A percentile compares a stretch with the other conserved stretches of the same genome.
Conservation (phyloP, 37 sponge, comb jelly and placozoan species). For the Cliona cf. orientalis region DNA sequence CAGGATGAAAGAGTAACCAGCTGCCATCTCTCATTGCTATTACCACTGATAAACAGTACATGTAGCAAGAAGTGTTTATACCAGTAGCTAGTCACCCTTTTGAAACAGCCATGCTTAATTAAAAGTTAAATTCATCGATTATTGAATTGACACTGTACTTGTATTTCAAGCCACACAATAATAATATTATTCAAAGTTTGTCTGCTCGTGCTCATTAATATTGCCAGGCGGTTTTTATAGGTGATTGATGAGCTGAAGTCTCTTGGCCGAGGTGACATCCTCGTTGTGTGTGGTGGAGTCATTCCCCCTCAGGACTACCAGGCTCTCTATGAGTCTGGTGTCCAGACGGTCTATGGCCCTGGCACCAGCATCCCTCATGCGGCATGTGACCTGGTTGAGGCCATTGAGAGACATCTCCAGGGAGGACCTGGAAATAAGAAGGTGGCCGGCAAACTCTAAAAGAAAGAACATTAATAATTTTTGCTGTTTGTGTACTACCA, state of each 20-base stretch:
- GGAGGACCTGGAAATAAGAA: neutral
- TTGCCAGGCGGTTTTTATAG: too few species aligned
- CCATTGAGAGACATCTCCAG: slow-evolving; percentile 39
- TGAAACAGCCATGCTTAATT: too few species aligned
- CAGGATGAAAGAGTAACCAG: slow-evolving; percentile 45
- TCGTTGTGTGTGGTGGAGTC: slow-evolving; percentile 96
- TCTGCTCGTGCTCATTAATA: too few species aligned
- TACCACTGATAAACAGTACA: neutral
- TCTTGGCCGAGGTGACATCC: slow-evolving; percentile 80
- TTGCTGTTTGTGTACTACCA: too few species aligned
- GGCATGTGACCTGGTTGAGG: slow-evolving; percentile 65
- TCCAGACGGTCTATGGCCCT: slow-evolving; percentile 92
- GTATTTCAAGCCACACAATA: too few species aligned
- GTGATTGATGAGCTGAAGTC: slow-evolving; percentile 86
- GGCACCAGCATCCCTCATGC: slow-evolving; percentile 76
- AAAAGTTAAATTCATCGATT: too few species aligned
- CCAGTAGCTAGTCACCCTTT: too few species aligned
- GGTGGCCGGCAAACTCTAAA: too few species aligned
- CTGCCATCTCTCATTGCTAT: neutral
- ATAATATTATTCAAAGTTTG: too few species aligned
- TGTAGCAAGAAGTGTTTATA: too few species aligned
- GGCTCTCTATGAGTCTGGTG: slow-evolving; percentile 79
- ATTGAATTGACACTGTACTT: too few species aligned
- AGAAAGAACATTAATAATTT: too few species aligned
- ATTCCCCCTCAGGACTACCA: slow-evolving; percentile 97